Evolutionary conservation across 2,888 invertebrate species (phyloP), one percentile per base, ranked within the genome.

Genomic region (Agrochola litura): DNA sequence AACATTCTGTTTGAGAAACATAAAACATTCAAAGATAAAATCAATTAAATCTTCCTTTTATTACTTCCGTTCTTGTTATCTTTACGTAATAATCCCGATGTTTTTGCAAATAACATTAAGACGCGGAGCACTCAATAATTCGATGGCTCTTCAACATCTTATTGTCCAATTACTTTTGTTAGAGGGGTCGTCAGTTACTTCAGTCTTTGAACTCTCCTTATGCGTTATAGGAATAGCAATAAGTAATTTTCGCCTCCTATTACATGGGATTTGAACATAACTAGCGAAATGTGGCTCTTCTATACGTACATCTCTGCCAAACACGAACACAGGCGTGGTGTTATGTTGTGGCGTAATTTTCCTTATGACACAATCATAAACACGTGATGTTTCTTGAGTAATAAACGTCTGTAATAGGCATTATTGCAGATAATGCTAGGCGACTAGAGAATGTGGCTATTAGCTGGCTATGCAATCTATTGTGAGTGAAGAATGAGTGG

Each of bases 81-180:
- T 43, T 63, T 43, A 54, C 25, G 14, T 64, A 64, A 58, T 12
- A 46, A 52, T 78, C 30, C 6, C 30, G 6, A 79, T 71, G 22
- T 58, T 72, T 72, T 56, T 25, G 10, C 30, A 54, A 58, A 67
- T 54, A 67, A 70, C 19, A 71, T 70, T 25, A 19, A 60, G 30
- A 64, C 12, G 37, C n/a, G 41, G 68, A 68, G 6, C 37, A 58
- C 58, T 71, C 52, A 54, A 71, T 68, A 63, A 54, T 41, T 63
- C 22, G 22, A 74, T 65, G 63, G 60, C 37, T 37, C 70, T 79
- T 79, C 41, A 74, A 14, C 30, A 43, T 73, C 58, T 58, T 49
- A 71, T 58, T 72, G 43, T 80, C 12, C 81, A 79, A 82, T 83
- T 73, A 75, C 46, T 69, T 75, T 65, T 54, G 65, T 72, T 73